These are phyloP conservation scores for Mionectes olivaceus DNA, from an alignment of 2,797 vertebrate species.

Conservation along the genomic window DNA sequence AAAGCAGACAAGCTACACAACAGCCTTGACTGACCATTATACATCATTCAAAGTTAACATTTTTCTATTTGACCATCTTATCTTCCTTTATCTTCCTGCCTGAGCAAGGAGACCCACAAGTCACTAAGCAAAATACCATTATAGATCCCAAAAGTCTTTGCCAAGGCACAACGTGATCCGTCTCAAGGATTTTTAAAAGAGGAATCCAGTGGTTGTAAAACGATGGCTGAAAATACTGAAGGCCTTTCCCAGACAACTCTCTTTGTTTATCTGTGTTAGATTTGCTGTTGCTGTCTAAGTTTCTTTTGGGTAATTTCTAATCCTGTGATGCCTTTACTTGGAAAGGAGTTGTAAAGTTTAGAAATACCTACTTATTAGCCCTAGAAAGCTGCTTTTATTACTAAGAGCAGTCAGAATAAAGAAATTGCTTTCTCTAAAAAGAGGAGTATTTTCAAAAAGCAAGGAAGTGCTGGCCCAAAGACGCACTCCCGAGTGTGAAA, in stretches of 20 bases:
- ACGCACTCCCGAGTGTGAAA: background rate
- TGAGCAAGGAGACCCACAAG: background rate
- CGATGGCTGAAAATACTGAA: background rate
- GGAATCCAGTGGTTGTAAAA: background rate
- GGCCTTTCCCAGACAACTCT: background rate
- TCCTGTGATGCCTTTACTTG: background rate
- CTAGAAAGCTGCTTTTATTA: background rate
- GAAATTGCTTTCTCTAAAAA: background rate
- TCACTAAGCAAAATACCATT: background rate
- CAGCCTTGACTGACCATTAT: slow-evolving; percentile 52
- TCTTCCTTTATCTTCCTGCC: slow-evolving; percentile 49
- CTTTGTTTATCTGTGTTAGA: background rate
- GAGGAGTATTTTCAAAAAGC: background rate
- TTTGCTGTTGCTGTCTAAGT: background rate
- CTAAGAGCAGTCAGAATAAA: background rate
- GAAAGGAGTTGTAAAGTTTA: background rate
- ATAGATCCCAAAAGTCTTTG: slow-evolving; percentile 15
- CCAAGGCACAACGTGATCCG: background rate
- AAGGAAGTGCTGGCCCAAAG: background rate
- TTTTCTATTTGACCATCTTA: slow-evolving; percentile 47
- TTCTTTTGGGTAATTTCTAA: background rate
- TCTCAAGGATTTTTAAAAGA: slow-evolving; percentile 11
- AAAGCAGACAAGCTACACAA: slow-evolving; percentile 27
- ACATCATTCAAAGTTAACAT: slow-evolving; percentile 49
- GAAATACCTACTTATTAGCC: background rate